Evolutionary conservation across 2,888 invertebrate genomes (phyloP).

Genomic region (Isotomurus palustris): DNA sequence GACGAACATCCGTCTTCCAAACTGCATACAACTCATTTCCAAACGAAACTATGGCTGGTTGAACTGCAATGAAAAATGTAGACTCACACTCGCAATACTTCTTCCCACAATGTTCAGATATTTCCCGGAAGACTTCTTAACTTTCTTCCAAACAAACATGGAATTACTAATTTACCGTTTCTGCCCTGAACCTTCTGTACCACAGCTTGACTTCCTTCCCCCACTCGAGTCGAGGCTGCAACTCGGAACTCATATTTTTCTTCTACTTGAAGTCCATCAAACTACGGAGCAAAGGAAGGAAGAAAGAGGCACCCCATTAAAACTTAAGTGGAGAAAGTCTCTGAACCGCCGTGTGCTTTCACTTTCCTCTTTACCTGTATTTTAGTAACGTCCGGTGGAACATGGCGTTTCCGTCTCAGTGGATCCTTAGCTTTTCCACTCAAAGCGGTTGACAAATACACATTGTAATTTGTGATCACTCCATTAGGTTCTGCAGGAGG

Average conservation of each 20-base stretch:
- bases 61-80: slow-evolving; percentile 22
- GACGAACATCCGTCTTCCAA: slow-evolving; percentile 37
- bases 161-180: too few species aligned
- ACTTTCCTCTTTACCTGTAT: slow-evolving; percentile 24
- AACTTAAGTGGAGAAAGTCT: too few species aligned
- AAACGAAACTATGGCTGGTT: slow-evolving; percentile 33
- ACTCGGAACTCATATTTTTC: slow-evolving; percentile 53
- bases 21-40: slow-evolving; percentile 28
- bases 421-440: slow-evolving; percentile 13
- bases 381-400: slow-evolving; percentile 31
- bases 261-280: slow-evolving; percentile 49
- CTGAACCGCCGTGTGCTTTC: not conserved
- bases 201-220: slow-evolving; percentile 48
- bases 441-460: slow-evolving; percentile 52
- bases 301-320: not conserved
- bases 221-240: slow-evolving; percentile 51
- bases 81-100: too few species aligned
- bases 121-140: too few species aligned
- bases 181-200: slow-evolving; percentile 28
- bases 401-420: slow-evolving; percentile 19
- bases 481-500: slow-evolving; percentile 63
- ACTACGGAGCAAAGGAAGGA: slow-evolving; percentile 29
- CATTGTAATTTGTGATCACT: slow-evolving; percentile 59
- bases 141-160: too few species aligned
- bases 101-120: too few species aligned